Evolutionary conservation across 2,888 invertebrate genomes (phyloP).

Genomic region (Leucozona laternaria): DNA sequence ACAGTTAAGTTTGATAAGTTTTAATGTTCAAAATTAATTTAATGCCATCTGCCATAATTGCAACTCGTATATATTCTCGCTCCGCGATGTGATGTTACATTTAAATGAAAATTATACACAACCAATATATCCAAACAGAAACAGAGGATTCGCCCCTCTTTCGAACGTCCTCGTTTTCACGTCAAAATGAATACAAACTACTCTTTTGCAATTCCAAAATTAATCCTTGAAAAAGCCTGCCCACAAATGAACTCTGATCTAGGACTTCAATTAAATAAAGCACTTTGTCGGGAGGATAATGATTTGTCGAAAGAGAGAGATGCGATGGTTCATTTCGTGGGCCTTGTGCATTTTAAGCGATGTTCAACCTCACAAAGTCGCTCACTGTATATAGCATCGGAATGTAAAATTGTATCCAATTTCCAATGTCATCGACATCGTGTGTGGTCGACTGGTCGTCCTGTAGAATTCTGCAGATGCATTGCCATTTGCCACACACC

Average conservation of each 20-base stretch:
- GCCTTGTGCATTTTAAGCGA: constrained; percentile 18
- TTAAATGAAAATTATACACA: constrained; percentile 8
- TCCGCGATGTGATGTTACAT: constrained; percentile 15
- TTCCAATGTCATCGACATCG: constrained; percentile 58
- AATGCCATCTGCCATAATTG: constrained; percentile 69
- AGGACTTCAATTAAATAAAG: constrained; percentile 71
- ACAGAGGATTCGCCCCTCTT: background rate
- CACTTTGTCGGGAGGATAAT: constrained; percentile 65
- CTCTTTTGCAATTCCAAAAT: constrained; percentile 53
- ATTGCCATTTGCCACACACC: background rate
- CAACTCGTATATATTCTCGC: background rate
- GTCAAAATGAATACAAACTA: constrained; percentile 35
- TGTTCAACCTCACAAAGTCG: background rate
- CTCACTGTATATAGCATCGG: constrained; percentile 42
- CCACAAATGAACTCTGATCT: constrained; percentile 67
- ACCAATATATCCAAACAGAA: constrained; percentile 1
- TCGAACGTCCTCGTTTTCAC: background rate
- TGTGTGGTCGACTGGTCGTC: constrained; percentile 19
- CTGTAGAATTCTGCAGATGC: constrained; percentile 4
- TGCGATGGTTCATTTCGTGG: constrained; percentile 21
- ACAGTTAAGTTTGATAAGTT: constrained; percentile 71
- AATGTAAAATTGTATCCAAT: constrained; percentile 40
- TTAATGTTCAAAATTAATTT: constrained; percentile 73
- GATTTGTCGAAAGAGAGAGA: constrained; percentile 45
- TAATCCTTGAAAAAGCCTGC: constrained; percentile 62